Conservation (phyloP, 1,140 invertebrate species). For the Nasonia longicornis region DNA sequence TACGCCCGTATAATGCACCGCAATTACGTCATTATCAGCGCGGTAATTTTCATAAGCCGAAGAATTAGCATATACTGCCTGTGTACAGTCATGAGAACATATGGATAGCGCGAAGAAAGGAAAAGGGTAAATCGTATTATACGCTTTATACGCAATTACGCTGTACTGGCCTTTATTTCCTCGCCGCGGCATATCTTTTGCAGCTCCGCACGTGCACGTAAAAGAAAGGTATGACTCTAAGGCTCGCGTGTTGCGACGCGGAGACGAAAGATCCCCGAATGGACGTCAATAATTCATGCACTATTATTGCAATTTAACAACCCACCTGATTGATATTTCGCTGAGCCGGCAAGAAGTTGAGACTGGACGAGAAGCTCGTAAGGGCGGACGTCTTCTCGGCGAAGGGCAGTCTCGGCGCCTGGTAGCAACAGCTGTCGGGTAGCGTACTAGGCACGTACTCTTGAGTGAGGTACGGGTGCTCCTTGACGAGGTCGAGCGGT, state of each 20-base stretch:
- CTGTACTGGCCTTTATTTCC: not conserved
- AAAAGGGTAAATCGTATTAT: constrained; percentile 1
- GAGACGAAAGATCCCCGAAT: not conserved
- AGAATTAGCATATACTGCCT: not conserved
- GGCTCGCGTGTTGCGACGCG: not conserved
- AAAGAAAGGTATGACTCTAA: not conserved
- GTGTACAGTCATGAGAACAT: not conserved
- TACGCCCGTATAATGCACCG: not conserved
- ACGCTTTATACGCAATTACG: not conserved
- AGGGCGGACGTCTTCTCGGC: constrained; percentile 48
- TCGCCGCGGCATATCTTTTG: not conserved
- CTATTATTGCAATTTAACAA: not conserved
- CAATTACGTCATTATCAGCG: not conserved
- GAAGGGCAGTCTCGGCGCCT: constrained; percentile 53
- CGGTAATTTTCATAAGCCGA: not conserved
- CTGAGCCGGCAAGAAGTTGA: constrained; percentile 7
- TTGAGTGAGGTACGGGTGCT: constrained; percentile 74
- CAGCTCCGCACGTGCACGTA: not conserved
- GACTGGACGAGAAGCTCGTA: not conserved
- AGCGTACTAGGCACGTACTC: constrained; percentile 59
- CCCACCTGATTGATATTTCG: not conserved
- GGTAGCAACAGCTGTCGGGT: constrained; percentile 61
- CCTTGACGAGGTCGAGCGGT: constrained; percentile 71
- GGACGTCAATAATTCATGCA: not conserved
- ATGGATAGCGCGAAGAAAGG: not conserved